Percentiles rank a stretch among this genome's conserved stretches.
These are phyloP conservation scores for Octodonta nipae DNA, from an alignment of 2,888 invertebrate species.

Conservation along the genomic window DNA sequence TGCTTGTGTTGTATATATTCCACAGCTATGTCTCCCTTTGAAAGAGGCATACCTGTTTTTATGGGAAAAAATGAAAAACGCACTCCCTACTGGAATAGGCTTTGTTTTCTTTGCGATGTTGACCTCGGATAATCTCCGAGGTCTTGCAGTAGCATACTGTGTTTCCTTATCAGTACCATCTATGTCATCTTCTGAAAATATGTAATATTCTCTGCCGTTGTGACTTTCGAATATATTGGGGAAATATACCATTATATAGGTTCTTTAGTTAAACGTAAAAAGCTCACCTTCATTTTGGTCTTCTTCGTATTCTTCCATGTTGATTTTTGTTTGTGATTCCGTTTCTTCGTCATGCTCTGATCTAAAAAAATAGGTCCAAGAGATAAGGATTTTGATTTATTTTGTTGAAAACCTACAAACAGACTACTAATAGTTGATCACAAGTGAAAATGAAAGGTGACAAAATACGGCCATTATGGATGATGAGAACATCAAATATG, in stretches of 20 bases:
- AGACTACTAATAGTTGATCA: too few species aligned
- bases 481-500: too few species aligned
- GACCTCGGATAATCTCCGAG: slow-evolving; percentile 74
- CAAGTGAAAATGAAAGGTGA: too few species aligned
- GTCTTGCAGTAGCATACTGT: slow-evolving; percentile 54
- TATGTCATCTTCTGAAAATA: slow-evolving; percentile 35
- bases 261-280: too few species aligned
- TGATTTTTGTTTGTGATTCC: slow-evolving; percentile 57
- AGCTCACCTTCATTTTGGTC: slow-evolving; percentile 33
- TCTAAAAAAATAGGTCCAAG: too few species aligned
- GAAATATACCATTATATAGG: too few species aligned
- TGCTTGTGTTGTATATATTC: too few species aligned
- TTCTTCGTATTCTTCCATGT: slow-evolving; percentile 52
- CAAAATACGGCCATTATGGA: too few species aligned
- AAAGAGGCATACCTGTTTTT: slow-evolving; percentile 71
- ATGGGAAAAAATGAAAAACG: slow-evolving; percentile 86
- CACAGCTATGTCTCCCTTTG: slow-evolving; percentile 35
- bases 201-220: slow-evolving; percentile 25
- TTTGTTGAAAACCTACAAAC: too few species aligned
- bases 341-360: slow-evolving; percentile 60
- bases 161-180: slow-evolving; percentile 35
- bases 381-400: too few species aligned
- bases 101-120: slow-evolving; percentile 73
- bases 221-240: too few species aligned
- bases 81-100: slow-evolving; percentile 80